Evolutionary conservation across 2,797 vertebrate species (phyloP).

Genomic region (Hippocampus kuda): DNA sequence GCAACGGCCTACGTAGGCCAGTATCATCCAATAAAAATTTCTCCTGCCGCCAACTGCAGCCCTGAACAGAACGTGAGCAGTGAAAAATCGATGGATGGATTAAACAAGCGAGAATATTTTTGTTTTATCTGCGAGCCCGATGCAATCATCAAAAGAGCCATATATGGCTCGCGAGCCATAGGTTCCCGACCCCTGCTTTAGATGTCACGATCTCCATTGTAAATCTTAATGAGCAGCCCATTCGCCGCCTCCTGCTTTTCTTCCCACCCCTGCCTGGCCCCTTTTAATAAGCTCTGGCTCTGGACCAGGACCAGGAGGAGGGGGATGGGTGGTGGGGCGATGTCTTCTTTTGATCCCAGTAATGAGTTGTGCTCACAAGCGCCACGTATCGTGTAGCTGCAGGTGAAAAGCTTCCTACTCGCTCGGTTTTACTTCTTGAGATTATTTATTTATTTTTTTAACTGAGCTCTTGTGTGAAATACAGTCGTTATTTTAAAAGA

Average conservation of each 20-base stretch:
- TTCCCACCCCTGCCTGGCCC: constrained; percentile 56
- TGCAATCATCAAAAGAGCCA: too few species aligned
- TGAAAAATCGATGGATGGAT: too few species aligned
- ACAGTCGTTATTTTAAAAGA: not conserved
- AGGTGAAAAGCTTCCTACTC: constrained; percentile 45
- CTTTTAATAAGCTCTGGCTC: constrained; percentile 66
- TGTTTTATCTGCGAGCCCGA: too few species aligned
- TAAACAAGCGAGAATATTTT: too few species aligned
- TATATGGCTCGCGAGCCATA: too few species aligned
- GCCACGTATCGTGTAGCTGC: constrained; percentile 59
- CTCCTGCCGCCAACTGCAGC: too few species aligned
- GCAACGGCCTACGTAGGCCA: too few species aligned
- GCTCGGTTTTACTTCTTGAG: constrained; percentile 43
- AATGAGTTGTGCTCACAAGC: constrained; percentile 61
- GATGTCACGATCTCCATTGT: constrained; percentile 49
- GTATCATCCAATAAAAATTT: too few species aligned
- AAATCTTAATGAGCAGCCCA: constrained; percentile 57
- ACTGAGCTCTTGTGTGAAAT: not conserved
- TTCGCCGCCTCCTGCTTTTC: constrained; percentile 43
- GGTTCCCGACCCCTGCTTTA: not conserved
- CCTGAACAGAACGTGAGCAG: too few species aligned
- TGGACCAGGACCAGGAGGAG: constrained; percentile 30
- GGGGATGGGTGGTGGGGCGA: not conserved
- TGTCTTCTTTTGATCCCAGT: constrained; percentile 65
- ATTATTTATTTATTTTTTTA: constrained; percentile 11